These are phyloP conservation scores for Neosilurus hyrtlii DNA, from an alignment of 2,797 vertebrate species.

Conservation along the genomic window DNA sequence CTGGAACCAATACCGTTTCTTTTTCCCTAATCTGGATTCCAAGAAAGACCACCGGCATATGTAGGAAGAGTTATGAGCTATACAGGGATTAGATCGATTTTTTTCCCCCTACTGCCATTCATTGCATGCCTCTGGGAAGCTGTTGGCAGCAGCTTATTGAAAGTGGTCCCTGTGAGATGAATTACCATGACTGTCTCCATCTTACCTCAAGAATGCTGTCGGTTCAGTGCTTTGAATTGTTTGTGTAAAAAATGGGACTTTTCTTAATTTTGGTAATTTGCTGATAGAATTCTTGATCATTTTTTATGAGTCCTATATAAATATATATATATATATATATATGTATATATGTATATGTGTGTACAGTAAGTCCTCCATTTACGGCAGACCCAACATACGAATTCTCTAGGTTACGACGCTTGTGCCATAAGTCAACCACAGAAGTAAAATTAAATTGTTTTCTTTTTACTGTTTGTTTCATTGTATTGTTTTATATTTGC, in stretches of 20 bases:
- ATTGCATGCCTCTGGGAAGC: slow-evolving; percentile 22
- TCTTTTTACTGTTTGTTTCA: too few relatives aligned
- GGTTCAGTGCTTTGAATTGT: not conserved
- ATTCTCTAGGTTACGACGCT: too few relatives aligned
- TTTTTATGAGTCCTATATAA: not conserved
- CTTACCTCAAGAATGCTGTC: slow-evolving; percentile 60
- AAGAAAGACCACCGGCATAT: not conserved
- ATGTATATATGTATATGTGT: too few relatives aligned
- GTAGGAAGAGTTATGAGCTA: slow-evolving; percentile 18
- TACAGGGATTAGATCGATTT: slow-evolving; percentile 31
- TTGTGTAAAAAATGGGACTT: not conserved
- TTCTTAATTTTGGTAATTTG: not conserved
- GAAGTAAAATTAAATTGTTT: too few relatives aligned
- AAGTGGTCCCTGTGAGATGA: slow-evolving; percentile 63
- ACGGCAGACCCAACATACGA: too few relatives aligned
- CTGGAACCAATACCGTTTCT: not conserved
- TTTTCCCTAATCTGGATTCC: not conserved
- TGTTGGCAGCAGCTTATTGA: slow-evolving; percentile 26
- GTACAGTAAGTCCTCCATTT: too few relatives aligned
- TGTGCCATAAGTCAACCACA: too few relatives aligned
- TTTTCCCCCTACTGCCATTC: slow-evolving; percentile 16
- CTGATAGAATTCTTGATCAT: not conserved
- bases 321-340: too few relatives aligned
- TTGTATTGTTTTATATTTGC: too few relatives aligned
- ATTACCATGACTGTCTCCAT: slow-evolving; percentile 62